phyloP scores from a whole-genome alignment of 2,888 invertebrate species.

The Ctena decussata region DNA sequence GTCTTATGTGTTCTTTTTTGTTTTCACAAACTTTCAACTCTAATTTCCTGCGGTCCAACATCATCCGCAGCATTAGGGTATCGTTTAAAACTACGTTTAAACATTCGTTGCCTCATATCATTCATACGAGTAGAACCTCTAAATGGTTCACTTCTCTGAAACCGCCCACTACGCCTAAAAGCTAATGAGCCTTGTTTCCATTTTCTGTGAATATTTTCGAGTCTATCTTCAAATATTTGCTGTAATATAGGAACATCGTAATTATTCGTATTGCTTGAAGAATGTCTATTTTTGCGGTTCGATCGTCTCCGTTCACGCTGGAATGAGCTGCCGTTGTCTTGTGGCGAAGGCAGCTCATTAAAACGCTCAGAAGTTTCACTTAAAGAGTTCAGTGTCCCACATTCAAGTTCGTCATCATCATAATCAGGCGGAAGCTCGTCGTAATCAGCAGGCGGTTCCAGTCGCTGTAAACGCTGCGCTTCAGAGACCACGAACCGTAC shows the following conservation, averaged over 20 bases:
- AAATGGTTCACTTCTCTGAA: constrained; percentile 68
- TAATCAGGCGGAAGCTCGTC: constrained; percentile 73
- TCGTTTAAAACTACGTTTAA: constrained; percentile 74
- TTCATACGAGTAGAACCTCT: constrained; percentile 66
- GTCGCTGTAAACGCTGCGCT: constrained; percentile 76
- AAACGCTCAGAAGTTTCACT: constrained; percentile 53
- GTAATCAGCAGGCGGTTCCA: constrained; percentile 81
- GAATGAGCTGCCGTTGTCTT: constrained; percentile 36
- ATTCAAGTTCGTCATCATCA: constrained; percentile 65
- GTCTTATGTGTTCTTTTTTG: too few relatives aligned
- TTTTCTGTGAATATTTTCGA: constrained; percentile 77
- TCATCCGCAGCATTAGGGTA: constrained; percentile 36
- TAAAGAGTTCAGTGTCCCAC: constrained; percentile 36
- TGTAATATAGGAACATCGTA: constrained; percentile 75
- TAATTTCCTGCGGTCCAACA: neutral
- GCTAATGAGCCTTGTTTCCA: constrained; percentile 72
- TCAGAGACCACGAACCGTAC: constrained; percentile 81
- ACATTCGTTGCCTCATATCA: constrained; percentile 73
- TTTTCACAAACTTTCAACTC: constrained; percentile 7
- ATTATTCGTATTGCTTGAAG: constrained; percentile 60
- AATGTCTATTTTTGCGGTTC: constrained; percentile 46
- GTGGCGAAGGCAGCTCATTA: constrained; percentile 57
- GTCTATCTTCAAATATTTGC: constrained; percentile 81
- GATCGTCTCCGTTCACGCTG: constrained; percentile 31
- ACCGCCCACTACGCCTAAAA: constrained; percentile 57